Conservation (phyloP, 1,140 invertebrate genomes). For the Philopotamus ludificatus region DNA sequence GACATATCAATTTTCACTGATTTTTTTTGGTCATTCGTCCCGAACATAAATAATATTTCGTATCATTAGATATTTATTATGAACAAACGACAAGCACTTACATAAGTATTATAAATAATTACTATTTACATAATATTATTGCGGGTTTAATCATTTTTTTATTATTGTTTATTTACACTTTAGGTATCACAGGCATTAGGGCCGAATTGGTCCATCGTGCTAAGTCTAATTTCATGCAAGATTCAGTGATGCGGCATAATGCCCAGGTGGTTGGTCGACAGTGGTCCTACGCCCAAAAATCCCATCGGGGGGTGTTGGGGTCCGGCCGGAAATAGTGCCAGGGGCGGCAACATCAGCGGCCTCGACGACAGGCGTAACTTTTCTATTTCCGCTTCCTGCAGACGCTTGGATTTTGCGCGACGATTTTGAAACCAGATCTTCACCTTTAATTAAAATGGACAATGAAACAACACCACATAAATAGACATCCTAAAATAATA, state of each 20-base stretch:
- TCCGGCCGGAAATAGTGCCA: conserved; percentile 45
- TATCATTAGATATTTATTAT: too few relatives aligned
- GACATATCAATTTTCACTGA: conserved; percentile 26
- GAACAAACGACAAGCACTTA: too few relatives aligned
- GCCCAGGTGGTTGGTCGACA: background rate
- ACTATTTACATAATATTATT: too few relatives aligned
- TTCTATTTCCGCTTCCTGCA: conserved; percentile 92
- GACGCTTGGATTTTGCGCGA: conserved; percentile 87
- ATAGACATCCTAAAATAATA: too few relatives aligned
- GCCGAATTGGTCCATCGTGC: too few relatives aligned
- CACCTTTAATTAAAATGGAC: conserved; percentile 60
- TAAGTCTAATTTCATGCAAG: too few relatives aligned
- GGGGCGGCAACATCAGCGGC: conserved; percentile 50
- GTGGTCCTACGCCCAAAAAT: background rate
- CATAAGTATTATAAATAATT: too few relatives aligned
- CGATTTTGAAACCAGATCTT: conserved; percentile 99
- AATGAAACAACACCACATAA: too few relatives aligned
- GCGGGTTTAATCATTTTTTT: too few relatives aligned
- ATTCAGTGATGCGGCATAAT: conserved; percentile 21
- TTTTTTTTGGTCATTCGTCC: background rate
- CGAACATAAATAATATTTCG: too few relatives aligned
- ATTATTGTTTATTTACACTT: too few relatives aligned
- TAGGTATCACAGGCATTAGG: too few relatives aligned
- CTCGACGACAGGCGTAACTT: conserved; percentile 58
- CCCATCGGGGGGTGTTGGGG: background rate